phyloP scores from a whole-genome alignment of 2,113 vertebrate genomes.

The Phyllopteryx taeniolatus region DNA sequence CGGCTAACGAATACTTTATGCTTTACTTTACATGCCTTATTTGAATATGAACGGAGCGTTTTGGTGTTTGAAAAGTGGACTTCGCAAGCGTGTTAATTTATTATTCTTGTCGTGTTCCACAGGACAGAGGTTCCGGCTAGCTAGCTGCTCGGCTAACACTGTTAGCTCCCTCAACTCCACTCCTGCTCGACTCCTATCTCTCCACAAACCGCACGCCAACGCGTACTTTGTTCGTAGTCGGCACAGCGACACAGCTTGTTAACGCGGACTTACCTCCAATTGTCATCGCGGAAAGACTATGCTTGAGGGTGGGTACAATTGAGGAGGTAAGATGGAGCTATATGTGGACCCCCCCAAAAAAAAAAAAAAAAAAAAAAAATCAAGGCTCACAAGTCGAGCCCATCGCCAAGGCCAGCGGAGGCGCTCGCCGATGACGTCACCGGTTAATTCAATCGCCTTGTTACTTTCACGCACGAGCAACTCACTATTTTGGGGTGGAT shows the following conservation, averaged over 20 bases:
- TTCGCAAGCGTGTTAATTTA: not conserved
- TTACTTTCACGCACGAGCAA: not conserved
- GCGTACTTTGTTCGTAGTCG: not conserved
- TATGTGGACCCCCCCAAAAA: conserved; percentile 22
- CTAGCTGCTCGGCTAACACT: conserved; percentile 48
- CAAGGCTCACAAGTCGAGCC: conserved; percentile 69
- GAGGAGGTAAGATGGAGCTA: conserved; percentile 46
- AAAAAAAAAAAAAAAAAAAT: conserved; percentile 36
- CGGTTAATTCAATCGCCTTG: conserved; percentile 54
- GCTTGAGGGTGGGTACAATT: conserved; percentile 13
- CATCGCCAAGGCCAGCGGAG: conserved; percentile 75
- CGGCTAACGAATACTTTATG: conserved; percentile 34
- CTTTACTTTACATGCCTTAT: no score
- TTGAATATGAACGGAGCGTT: not conserved
- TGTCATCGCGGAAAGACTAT: conserved; percentile 68
- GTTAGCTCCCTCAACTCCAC: conserved; percentile 44
- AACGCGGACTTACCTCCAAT: conserved; percentile 65
- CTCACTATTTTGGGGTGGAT: not conserved
- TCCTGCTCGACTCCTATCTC: conserved; percentile 22
- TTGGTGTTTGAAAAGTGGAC: not conserved
- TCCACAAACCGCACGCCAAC: conserved; percentile 13
- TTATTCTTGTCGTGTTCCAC: conserved; percentile 4
- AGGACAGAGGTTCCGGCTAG: conserved; percentile 39
- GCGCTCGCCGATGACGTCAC: conserved; percentile 76
- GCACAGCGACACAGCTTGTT: not conserved